These are phyloP conservation scores for Cryptops parisi DNA, from an alignment of 2,888 invertebrate species.

Conservation along the genomic window DNA sequence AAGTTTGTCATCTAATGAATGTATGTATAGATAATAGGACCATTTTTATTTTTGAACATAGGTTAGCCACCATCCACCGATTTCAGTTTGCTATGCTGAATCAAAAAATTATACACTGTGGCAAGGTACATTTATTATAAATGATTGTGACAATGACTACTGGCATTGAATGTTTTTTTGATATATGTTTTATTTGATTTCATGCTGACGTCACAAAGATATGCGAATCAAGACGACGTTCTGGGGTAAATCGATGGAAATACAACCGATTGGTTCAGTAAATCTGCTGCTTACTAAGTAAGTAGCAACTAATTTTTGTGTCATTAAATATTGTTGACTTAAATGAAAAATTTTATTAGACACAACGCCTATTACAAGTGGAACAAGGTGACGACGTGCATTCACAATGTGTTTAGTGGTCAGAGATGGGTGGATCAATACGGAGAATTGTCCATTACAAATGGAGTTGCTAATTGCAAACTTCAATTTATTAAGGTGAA, in stretches of 20 bases:
- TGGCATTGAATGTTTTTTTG: constrained; percentile 5
- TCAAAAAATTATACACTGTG: constrained; percentile 59
- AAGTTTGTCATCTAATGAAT: too few relatives aligned
- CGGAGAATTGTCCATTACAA: constrained; percentile 60
- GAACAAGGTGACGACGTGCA: constrained; percentile 74
- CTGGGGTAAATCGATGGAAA: constrained; percentile 84
- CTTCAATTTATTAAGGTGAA: constrained; percentile 63
- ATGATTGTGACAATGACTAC: too few relatives aligned
- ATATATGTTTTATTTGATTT: too few relatives aligned
- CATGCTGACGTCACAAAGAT: too few relatives aligned
- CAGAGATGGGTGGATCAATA: constrained; percentile 78
- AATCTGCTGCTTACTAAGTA: constrained; percentile 41
- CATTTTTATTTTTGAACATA: constrained; percentile 26
- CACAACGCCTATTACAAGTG: constrained; percentile 55
- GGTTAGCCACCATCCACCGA: constrained; percentile 74
- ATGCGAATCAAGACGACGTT: constrained; percentile 71
- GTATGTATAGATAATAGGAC: too few relatives aligned
- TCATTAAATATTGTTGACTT: neutral
- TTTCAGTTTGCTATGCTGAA: constrained; percentile 65
- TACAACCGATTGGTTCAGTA: constrained; percentile 57
- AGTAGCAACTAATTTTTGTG: constrained; percentile 12
- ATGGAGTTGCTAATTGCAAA: constrained; percentile 49
- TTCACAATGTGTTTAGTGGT: constrained; percentile 67
- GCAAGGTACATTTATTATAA: too few relatives aligned
- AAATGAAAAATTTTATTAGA: constrained; percentile 25